Conservation (phyloP, 2,888 invertebrate species). For the Argynnis bischoffii region DNA sequence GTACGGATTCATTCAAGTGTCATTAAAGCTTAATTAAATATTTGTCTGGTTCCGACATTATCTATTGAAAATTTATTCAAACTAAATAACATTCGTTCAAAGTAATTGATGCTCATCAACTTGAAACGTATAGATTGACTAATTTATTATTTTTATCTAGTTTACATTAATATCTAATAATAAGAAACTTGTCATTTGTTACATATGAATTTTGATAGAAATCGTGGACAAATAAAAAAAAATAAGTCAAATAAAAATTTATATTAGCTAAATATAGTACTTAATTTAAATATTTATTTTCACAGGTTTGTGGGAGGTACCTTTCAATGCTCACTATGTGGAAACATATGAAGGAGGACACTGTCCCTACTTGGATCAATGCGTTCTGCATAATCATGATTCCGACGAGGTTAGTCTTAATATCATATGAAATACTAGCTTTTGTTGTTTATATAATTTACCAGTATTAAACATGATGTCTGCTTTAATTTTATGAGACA, state of each 20-base stretch:
- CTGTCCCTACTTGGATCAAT: slow-evolving; percentile 95
- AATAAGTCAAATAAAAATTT: neutral
- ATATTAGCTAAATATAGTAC: neutral
- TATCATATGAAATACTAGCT: slow-evolving; percentile 1
- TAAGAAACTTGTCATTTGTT: neutral
- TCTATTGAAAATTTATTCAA: neutral
- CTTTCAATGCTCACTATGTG: slow-evolving; percentile 93
- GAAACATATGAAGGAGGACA: slow-evolving; percentile 95
- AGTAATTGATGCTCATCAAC: too few species aligned
- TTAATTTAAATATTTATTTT: neutral
- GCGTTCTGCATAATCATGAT: slow-evolving; percentile 94
- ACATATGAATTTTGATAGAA: neutral
- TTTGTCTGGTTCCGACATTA: neutral
- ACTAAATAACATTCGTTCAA: too few species aligned
- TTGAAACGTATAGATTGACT: too few species aligned
- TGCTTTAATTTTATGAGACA: too few species aligned
- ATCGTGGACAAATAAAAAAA: too few species aligned
- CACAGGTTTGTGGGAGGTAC: slow-evolving; percentile 94
- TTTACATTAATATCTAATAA: too few species aligned
- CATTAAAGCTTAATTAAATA: neutral
- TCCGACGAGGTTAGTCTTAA: slow-evolving; percentile 77
- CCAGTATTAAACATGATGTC: neutral
- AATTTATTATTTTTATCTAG: too few species aligned
- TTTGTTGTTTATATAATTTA: too few species aligned
- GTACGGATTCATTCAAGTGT: neutral